Evolutionary conservation across 2,797 vertebrate genomes (phyloP).

Genomic region (Scolopax bukidnonensis): DNA sequence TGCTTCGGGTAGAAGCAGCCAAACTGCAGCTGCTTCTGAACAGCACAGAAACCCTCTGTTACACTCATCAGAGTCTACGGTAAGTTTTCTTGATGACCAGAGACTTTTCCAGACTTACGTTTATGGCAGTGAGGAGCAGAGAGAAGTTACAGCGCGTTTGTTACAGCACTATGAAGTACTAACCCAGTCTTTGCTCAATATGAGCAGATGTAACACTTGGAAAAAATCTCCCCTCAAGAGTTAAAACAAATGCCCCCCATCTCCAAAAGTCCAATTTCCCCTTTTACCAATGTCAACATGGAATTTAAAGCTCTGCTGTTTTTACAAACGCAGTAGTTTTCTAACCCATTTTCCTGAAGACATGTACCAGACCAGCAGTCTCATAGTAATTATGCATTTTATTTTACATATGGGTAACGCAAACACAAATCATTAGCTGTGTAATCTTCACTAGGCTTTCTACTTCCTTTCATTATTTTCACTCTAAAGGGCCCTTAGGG

Average conservation of each 20-base stretch:
- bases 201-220: background rate
- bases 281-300: background rate
- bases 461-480: background rate
- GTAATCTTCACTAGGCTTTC: background rate
- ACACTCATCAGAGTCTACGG: background rate
- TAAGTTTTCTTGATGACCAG: background rate
- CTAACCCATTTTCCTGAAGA: background rate
- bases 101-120: background rate
- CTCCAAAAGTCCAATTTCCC: background rate
- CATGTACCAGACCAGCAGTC: background rate
- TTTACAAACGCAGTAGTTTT: background rate
- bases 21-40: background rate
- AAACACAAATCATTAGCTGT: background rate
- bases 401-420: background rate
- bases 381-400: background rate
- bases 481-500: background rate
- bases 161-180: no score
- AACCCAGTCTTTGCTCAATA: background rate
- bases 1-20: background rate
- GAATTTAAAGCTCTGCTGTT: background rate
- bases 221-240: background rate
- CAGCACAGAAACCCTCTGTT: background rate
- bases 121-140: background rate
- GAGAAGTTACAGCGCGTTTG: fast-evolving
- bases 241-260: background rate